These are phyloP conservation scores for Didymodactylos carnosus DNA, from an alignment of 2,888 invertebrate genomes.

Conservation along the genomic window DNA sequence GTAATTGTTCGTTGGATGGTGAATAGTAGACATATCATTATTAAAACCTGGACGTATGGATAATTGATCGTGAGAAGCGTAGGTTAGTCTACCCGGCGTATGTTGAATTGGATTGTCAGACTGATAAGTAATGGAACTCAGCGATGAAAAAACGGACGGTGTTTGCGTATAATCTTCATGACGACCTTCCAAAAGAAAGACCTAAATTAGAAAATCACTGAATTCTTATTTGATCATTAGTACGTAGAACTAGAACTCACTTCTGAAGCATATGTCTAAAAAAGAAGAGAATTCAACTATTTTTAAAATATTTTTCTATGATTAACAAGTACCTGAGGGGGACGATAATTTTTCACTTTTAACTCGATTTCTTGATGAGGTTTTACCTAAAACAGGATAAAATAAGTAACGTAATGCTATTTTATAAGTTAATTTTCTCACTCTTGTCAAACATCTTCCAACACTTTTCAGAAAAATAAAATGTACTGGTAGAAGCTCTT, in stretches of 20 bases:
- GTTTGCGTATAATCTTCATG: neutral
- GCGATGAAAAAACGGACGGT: neutral
- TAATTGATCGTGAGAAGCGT: too few species aligned
- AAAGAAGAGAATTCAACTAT: neutral
- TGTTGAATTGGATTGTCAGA: too few species aligned
- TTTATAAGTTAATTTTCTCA: too few species aligned
- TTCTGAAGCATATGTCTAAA: neutral
- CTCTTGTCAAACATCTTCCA: constrained; percentile 39
- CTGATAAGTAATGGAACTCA: too few species aligned
- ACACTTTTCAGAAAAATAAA: constrained; percentile 38
- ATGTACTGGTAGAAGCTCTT: constrained; percentile 33
- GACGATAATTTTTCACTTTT: constrained; percentile 38
- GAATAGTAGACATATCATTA: too few species aligned
- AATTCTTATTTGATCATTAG: neutral
- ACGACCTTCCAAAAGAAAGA: neutral
- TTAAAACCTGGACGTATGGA: too few species aligned
- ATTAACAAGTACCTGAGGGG: constrained; percentile 22
- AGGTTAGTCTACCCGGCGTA: too few species aligned
- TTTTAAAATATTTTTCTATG: neutral
- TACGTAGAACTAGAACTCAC: neutral
- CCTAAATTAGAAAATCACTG: neutral
- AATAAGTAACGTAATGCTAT: too few species aligned
- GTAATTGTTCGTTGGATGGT: too few species aligned
- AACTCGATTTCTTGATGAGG: constrained; percentile 36
- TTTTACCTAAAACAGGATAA: too few species aligned